These are phyloP conservation scores for Oreochromis mossambicus DNA, from an alignment of 2,797 vertebrate species.

Conservation along the genomic window DNA sequence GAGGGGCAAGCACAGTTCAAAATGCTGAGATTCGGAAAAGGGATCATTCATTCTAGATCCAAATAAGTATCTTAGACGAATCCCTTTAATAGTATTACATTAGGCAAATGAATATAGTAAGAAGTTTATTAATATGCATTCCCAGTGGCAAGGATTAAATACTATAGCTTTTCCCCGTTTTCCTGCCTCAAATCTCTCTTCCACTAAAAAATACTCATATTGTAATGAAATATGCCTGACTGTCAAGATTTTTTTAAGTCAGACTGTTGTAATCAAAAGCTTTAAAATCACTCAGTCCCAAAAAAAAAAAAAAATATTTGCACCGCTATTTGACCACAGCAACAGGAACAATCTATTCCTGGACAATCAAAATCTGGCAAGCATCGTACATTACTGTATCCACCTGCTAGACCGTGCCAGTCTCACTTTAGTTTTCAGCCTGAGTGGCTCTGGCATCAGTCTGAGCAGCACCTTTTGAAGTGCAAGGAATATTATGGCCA, in stretches of 20 bases:
- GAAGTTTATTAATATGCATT: constrained; percentile 52
- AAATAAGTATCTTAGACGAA: constrained; percentile 54
- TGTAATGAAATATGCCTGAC: constrained; percentile 41
- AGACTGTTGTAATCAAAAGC: constrained; percentile 27
- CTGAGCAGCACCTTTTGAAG: constrained; percentile 35
- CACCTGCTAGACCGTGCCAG: constrained; percentile 30
- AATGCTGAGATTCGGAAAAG: constrained; percentile 20
- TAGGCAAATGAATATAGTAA: constrained; percentile 36
- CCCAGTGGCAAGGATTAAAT: constrained; percentile 22
- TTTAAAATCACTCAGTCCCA: neutral
- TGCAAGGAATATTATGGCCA: constrained; percentile 5
- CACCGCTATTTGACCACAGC: constrained; percentile 3
- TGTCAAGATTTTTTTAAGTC: constrained; percentile 14
- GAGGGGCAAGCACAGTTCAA: constrained; percentile 10
- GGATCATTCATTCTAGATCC: constrained; percentile 49
- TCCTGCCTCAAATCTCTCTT: neutral
- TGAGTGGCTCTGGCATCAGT: constrained; percentile 2
- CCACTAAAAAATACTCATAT: constrained; percentile 41
- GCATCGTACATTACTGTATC: constrained; percentile 1
- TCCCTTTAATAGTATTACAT: constrained; percentile 60
- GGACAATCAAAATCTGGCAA: constrained; percentile 21
- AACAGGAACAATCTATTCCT: constrained; percentile 15
- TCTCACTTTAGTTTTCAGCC: constrained; percentile 26
- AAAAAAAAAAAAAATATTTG: neutral
- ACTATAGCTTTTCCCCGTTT: constrained; percentile 12